phyloP scores from a whole-genome alignment of 1,140 invertebrate species.

The Lepidurus apus region DNA sequence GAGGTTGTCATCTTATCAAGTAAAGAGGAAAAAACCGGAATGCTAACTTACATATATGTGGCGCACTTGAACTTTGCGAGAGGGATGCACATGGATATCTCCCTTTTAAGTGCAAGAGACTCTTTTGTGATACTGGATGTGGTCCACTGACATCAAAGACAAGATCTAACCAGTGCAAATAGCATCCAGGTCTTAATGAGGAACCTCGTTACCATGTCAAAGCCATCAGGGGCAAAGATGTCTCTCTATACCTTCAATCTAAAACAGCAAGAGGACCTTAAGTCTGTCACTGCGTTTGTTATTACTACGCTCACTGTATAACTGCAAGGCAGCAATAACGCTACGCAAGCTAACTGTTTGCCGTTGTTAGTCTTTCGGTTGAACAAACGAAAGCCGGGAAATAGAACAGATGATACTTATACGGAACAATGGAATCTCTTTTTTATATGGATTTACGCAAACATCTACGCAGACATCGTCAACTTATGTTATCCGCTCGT shows the following conservation, averaged over 20 bases:
- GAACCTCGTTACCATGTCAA: constrained; percentile 21
- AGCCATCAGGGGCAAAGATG: not conserved
- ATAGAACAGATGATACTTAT: not conserved
- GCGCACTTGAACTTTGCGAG: constrained; percentile 9
- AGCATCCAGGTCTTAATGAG: not conserved
- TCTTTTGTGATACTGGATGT: not conserved
- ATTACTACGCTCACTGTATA: not conserved
- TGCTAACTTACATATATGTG: not conserved
- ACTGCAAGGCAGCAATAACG: not conserved
- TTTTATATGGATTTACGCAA: not conserved
- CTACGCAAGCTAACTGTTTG: not conserved
- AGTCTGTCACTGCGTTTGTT: not conserved
- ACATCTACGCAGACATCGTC: too few species aligned
- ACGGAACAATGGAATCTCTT: not conserved
- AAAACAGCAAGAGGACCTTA: not conserved
- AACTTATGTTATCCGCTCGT: too few species aligned
- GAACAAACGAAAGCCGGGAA: not conserved
- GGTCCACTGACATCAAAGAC: constrained; percentile 10
- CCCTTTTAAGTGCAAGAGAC: not conserved
- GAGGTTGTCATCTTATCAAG: constrained; percentile 8
- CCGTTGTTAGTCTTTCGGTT: not conserved
- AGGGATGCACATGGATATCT: not conserved
- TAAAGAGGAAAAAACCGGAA: not conserved
- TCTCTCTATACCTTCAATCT: not conserved
- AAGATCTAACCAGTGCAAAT: not conserved